A percentile compares a stretch with the other conserved stretches of the same genome.
These are phyloP conservation scores for Malurus leucopterus DNA, from an alignment of 2,797 vertebrate genomes.

Conservation along the genomic window DNA sequence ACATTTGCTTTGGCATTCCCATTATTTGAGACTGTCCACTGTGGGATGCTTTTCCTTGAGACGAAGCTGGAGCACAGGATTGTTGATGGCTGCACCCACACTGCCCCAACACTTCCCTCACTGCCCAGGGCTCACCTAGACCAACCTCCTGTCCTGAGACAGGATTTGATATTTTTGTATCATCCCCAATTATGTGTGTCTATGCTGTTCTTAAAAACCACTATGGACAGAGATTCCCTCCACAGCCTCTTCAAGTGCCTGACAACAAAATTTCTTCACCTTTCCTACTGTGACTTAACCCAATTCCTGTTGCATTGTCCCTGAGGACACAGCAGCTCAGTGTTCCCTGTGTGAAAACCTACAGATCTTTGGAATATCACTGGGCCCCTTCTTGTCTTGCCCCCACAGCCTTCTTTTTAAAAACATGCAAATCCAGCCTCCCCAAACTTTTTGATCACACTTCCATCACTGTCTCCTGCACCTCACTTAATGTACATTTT, in stretches of 20 bases:
- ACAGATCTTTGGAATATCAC: background rate
- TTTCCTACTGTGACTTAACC: background rate
- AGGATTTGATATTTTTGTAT: background rate
- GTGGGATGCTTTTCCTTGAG: background rate
- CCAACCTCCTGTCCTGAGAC: background rate
- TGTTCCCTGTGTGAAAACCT: background rate
- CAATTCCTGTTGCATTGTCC: background rate
- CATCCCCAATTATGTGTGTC: accelerated
- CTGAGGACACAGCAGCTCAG: background rate
- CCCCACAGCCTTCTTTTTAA: background rate
- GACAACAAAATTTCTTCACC: background rate
- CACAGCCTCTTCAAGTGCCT: background rate
- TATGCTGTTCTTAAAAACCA: background rate
- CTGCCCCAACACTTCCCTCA: background rate
- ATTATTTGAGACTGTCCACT: background rate
- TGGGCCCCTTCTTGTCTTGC: background rate
- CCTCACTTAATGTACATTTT: background rate
- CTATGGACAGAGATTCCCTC: background rate
- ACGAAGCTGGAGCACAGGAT: background rate
- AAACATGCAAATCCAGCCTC: background rate
- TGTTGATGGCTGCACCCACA: background rate
- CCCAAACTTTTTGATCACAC: background rate
- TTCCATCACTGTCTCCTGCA: background rate
- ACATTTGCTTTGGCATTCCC: background rate
- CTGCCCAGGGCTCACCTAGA: background rate